Evolutionary conservation across 2,888 invertebrate genomes (phyloP).

Genomic region (Trisateles emortualis): DNA sequence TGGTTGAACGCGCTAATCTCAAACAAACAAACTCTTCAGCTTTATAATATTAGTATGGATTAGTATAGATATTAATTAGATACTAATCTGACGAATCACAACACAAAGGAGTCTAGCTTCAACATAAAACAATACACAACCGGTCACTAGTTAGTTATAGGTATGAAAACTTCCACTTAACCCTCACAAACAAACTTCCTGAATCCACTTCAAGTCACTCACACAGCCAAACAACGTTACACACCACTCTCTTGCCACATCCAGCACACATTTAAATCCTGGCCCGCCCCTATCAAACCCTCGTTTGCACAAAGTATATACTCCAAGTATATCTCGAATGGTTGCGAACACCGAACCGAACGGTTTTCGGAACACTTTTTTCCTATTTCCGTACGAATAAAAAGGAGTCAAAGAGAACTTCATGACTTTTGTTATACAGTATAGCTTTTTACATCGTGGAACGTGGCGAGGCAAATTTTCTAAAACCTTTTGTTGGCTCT

Average conservation of each 20-base stretch:
- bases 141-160: no score
- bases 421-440: constrained; percentile 81
- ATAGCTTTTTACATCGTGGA: constrained; percentile 63
- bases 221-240: neutral
- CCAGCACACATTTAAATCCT: constrained; percentile 50
- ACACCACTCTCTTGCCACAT: constrained; percentile 22
- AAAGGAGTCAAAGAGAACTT: constrained; percentile 77
- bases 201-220: constrained; percentile 4
- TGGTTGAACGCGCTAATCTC: no score
- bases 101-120: no score
- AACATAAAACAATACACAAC: no score
- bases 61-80: no score
- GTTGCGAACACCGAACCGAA: constrained; percentile 71
- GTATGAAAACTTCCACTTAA: neutral
- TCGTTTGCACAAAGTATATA: constrained; percentile 83
- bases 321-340: constrained; percentile 74
- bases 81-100: no score
- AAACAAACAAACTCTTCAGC: no score
- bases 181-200: neutral
- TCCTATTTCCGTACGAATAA: constrained; percentile 82
- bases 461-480: constrained; percentile 54
- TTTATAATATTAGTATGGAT: no score
- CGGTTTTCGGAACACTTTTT: constrained; percentile 81
- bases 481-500: constrained; percentile 51
- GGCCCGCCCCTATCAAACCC: constrained; percentile 75